Conservation (phyloP, 2,888 invertebrate species). For the Ethmia dodecea region DNA sequence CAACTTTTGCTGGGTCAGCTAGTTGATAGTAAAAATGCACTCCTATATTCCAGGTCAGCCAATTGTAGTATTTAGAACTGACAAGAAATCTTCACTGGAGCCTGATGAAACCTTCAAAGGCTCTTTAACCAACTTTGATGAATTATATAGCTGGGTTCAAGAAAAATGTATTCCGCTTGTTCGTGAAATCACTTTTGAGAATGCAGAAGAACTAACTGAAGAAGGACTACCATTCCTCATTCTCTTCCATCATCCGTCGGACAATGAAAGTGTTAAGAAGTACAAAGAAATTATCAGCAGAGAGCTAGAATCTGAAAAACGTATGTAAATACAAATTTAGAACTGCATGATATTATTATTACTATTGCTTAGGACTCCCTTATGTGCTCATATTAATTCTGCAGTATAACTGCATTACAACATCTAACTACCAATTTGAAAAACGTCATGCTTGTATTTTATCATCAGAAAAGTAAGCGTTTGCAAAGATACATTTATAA, state of each 20-base stretch:
- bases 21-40: too few species aligned
- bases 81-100: constrained; percentile 87
- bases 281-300: constrained; percentile 88
- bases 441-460: too few species aligned
- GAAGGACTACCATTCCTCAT: constrained; percentile 99
- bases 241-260: constrained; percentile 93
- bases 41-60: constrained; percentile 81
- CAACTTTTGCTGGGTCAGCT: too few species aligned
- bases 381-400: too few species aligned
- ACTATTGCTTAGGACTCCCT: too few species aligned
- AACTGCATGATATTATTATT: too few species aligned
- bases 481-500: too few species aligned
- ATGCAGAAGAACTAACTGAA: constrained; percentile 99
- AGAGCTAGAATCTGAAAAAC: constrained; percentile 91
- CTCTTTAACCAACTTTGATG: constrained; percentile 85
- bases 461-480: too few species aligned
- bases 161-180: constrained; percentile 98
- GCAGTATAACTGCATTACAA: too few species aligned
- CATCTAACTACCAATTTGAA: too few species aligned
- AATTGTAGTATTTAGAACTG: constrained; percentile 89
- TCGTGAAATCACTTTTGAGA: constrained; percentile 99
- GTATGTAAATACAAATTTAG: constrained; percentile 78
- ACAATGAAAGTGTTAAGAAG: constrained; percentile 87
- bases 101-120: constrained; percentile 91
- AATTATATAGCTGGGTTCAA: constrained; percentile 92